phyloP scores from a whole-genome alignment of 2,113 vertebrate genomes.

The Pseudopipra pipra region DNA sequence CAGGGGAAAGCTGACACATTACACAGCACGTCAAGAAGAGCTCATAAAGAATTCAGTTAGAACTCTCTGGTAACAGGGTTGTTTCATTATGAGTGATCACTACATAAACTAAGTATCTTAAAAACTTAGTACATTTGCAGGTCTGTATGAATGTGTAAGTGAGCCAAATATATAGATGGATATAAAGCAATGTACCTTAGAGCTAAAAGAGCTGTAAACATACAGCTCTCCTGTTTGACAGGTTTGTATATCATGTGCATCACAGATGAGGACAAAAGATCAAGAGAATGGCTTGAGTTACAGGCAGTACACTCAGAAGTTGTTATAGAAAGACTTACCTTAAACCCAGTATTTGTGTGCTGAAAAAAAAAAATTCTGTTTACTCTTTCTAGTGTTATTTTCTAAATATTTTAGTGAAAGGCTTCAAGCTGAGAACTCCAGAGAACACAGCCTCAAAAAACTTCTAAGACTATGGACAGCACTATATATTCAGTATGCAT shows the following conservation, averaged over 20 bases:
- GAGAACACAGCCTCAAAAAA: neutral
- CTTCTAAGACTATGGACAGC: neutral
- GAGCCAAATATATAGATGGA: neutral
- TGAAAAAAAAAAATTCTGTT: neutral
- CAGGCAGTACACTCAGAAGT: neutral
- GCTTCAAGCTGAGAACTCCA: neutral
- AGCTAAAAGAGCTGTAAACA: neutral
- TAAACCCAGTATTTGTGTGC: neutral
- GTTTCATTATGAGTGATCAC: neutral
- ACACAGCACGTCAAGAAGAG: neutral
- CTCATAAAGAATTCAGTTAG: neutral
- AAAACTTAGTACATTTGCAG: neutral
- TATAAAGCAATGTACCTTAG: neutral
- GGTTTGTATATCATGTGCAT: neutral
- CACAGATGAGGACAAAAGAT: neutral
- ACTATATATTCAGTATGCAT: neutral
- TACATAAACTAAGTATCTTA: neutral
- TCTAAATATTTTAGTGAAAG: constrained; percentile 12
- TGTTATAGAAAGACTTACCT: neutral
- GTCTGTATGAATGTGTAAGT: neutral
- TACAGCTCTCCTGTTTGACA: neutral
- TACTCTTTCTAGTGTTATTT: neutral
- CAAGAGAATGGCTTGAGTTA: neutral
- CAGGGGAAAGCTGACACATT: neutral
- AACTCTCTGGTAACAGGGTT: neutral